These are phyloP conservation scores for Chanos chanos DNA, from an alignment of 2,797 vertebrate species.

Conservation along the genomic window DNA sequence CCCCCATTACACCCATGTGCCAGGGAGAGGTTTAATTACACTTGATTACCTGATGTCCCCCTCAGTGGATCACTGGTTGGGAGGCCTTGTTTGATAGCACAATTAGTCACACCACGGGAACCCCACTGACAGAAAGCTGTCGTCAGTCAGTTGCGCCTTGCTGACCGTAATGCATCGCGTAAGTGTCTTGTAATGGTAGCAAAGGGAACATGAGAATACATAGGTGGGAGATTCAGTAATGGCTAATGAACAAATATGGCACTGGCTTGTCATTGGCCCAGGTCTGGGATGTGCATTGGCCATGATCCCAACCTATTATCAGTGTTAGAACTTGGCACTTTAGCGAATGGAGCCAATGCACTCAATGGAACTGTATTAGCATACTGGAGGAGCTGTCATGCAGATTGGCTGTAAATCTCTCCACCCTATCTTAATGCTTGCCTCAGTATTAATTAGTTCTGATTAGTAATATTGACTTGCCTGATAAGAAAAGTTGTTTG, in stretches of 20 bases:
- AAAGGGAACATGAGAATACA: background rate
- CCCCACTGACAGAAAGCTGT: constrained; percentile 12
- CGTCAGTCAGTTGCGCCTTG: constrained; percentile 20
- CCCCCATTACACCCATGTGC: constrained; percentile 14
- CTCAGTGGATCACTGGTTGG: background rate
- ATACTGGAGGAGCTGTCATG: constrained; percentile 7
- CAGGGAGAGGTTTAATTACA: constrained; percentile 36
- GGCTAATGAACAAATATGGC: no score
- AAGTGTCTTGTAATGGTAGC: no score
- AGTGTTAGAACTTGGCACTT: constrained; percentile 7
- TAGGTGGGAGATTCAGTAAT: background rate
- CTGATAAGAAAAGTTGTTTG: constrained; percentile 37
- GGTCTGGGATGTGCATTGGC: constrained; percentile 9
- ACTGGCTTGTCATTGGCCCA: background rate
- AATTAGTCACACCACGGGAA: constrained; percentile 35
- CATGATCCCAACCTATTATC: constrained; percentile 20
- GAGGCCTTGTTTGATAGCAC: constrained; percentile 26
- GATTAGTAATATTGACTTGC: constrained; percentile 41
- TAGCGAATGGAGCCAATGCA: background rate
- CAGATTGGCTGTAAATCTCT: constrained; percentile 7
- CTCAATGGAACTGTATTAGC: constrained; percentile 8
- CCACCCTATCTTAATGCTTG: constrained; percentile 5
- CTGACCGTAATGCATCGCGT: background rate
- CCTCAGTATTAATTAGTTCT: constrained; percentile 36
- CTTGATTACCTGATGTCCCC: constrained; percentile 46